Evolutionary conservation across 1,140 invertebrate species (phyloP).

Genomic region (Drosophila nigrodunni): DNA sequence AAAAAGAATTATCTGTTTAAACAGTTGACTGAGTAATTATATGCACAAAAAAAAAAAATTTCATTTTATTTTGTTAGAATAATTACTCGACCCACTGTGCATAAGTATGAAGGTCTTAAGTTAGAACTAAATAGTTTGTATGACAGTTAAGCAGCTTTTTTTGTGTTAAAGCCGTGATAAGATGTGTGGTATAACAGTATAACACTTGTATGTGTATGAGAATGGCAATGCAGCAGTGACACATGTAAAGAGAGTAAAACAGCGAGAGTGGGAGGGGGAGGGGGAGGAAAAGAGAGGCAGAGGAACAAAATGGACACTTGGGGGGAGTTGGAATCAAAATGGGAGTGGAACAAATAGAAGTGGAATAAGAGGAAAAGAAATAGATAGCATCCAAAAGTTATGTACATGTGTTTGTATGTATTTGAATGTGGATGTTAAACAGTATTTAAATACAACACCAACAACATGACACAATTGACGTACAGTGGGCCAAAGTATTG

Average conservation of each 20-base stretch:
- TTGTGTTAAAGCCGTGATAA: no score
- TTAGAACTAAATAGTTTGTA: neutral
- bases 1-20: neutral
- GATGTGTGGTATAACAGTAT: constrained; percentile 8
- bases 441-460: constrained; percentile 33
- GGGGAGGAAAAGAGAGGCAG: no score
- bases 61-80: no score
- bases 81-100: no score
- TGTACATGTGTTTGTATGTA: no score
- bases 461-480: constrained; percentile 31
- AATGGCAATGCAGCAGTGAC: neutral
- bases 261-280: no score
- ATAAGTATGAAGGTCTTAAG: constrained; percentile 6
- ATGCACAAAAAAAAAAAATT: no score
- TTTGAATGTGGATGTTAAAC: neutral
- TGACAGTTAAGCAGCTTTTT: neutral
- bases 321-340: neutral
- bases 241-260: neutral
- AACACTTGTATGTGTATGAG: neutral
- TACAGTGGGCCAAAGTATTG: constrained; percentile 30
- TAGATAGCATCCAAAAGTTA: neutral
- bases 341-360: neutral
- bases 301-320: neutral
- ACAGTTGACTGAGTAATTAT: no score
- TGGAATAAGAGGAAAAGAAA: neutral